These are phyloP conservation scores for Hermaeophaga mercurialis DNA, from an alignment of 2,888 invertebrate genomes.

Conservation along the genomic window DNA sequence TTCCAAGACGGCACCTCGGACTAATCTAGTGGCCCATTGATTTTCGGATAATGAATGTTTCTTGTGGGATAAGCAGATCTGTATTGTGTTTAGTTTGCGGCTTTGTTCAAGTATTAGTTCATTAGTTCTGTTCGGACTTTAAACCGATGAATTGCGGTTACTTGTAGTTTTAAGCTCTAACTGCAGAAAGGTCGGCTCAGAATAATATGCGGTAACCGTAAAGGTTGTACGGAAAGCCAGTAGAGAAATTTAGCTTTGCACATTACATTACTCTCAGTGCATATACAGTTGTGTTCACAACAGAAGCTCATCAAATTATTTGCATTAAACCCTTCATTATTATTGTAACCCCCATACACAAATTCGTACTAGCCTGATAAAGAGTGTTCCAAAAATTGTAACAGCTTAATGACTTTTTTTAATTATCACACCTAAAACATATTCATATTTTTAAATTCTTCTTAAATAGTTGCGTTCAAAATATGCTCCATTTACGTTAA, in stretches of 20 bases:
- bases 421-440: too few relatives aligned
- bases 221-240: neutral
- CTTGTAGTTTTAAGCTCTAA: slow-evolving; percentile 23
- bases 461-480: too few relatives aligned
- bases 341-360: too few relatives aligned
- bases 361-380: too few relatives aligned
- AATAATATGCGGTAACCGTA: slow-evolving; percentile 18
- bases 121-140: slow-evolving; percentile 49
- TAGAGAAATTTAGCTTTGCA: slow-evolving; percentile 1
- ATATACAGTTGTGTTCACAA: too few relatives aligned
- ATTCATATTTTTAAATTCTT: too few relatives aligned
- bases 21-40: slow-evolving; percentile 57
- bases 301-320: too few relatives aligned
- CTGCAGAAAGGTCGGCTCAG: slow-evolving; percentile 12
- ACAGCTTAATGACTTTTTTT: too few relatives aligned
- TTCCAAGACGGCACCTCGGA: slow-evolving; percentile 53
- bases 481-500: too few relatives aligned
- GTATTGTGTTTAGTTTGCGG: slow-evolving; percentile 56
- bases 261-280: neutral
- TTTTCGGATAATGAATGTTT: slow-evolving; percentile 56
- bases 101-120: slow-evolving; percentile 54
- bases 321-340: too few relatives aligned
- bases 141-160: slow-evolving; percentile 35
- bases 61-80: slow-evolving; percentile 56
- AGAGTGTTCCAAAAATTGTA: too few relatives aligned